Evolutionary conservation across 2,113 vertebrate genomes (phyloP).

Genomic region (Motacilla tschutschensis): DNA sequence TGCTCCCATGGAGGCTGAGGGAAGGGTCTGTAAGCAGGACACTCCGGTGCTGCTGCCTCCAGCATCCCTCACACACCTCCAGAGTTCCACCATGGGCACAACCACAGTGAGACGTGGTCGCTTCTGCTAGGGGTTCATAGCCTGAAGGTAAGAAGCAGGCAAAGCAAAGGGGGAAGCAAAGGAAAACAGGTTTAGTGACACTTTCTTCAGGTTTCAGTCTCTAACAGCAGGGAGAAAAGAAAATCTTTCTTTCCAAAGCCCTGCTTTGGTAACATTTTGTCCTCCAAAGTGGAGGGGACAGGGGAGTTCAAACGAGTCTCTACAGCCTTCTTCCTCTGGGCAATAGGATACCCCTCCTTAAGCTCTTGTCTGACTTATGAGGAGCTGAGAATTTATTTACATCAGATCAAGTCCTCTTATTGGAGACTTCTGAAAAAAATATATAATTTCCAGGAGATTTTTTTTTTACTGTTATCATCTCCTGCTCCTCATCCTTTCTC

Average conservation of each 20-base stretch:
- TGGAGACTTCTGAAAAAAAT: background rate
- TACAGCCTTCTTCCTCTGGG: background rate
- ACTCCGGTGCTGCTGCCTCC: background rate
- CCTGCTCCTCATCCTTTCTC: background rate
- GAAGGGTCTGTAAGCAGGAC: background rate
- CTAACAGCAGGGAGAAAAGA: background rate
- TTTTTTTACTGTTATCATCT: background rate
- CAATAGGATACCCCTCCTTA: background rate
- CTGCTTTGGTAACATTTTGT: background rate
- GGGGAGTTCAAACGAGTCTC: background rate
- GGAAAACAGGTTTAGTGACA: background rate
- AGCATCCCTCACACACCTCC: background rate
- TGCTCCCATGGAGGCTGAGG: background rate
- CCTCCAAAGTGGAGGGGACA: background rate
- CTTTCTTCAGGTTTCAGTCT: background rate
- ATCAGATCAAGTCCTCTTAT: background rate
- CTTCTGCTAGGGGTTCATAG: background rate
- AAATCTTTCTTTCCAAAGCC: background rate
- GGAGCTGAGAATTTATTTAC: background rate
- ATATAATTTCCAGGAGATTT: background rate
- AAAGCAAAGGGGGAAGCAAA: background rate
- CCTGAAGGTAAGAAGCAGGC: background rate
- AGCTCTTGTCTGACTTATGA: background rate
- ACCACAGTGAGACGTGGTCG: fast-evolving
- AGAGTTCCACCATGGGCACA: fast-evolving